Evolutionary conservation across 2,888 invertebrate species (phyloP), one percentile per base, ranked within the genome.

Genomic region (Zaprionus obscuricornis): DNA sequence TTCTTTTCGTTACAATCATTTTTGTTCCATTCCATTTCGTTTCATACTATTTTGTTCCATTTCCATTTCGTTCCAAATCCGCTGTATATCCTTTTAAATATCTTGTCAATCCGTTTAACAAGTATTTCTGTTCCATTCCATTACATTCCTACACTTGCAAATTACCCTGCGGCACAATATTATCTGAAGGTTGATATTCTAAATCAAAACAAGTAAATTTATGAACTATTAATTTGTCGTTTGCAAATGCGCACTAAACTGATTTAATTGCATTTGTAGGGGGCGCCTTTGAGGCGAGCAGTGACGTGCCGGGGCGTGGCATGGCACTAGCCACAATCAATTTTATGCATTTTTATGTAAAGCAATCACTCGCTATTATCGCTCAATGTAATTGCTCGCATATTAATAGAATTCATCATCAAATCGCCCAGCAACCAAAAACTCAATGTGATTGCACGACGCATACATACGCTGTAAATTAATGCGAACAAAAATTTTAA

Each of bases 171-270:
- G 22, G 22, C 22, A n/a, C n/a, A n/a, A n/a, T 49, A 40, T 42
- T 42, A 51, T 11, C 34, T 51, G 22, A 36, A 49, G 47, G 47
- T 33, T 31, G 8, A 14, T 11, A 51, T 60, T 37, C 51, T 51
- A 46, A 58, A 43, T 49, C 24, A 49, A 46, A 62, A 52, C 52
- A 47, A 42, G 14, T 34, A 33, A 56, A 60, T 66, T 60, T 60
- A 47, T 66, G 66, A 60, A 51, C 66, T 46, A 22, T 58, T 64
- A 39, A 51, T 64, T 65, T 52, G 55, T 56, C 52, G 56, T 18
- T 69, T 52, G 65, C 46, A 65, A 69, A 69, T 69, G 68, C 69
- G 69, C 68, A 69, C 56, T 69, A 45, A 69, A 37, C 27, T 56
- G 51, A 65, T 68, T 68, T 59, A 69, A 69, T 69, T 69, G 36